Evolutionary conservation across 2,113 vertebrate species (phyloP).

Genomic region (Paralichthys olivaceus): DNA sequence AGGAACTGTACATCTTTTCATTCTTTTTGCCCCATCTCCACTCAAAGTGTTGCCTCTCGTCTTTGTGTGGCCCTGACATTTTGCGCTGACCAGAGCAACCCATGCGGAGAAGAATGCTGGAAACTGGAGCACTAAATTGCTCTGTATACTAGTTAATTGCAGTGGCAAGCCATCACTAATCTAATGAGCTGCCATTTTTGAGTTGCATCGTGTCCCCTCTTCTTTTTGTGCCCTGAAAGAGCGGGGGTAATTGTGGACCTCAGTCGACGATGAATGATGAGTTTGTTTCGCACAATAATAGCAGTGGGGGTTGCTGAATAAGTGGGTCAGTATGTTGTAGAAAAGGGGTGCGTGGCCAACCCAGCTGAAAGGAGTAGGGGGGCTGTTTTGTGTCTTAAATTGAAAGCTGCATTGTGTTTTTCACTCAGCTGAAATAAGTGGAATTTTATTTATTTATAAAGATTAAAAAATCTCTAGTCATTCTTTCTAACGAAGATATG

Average conservation of each 20-base stretch:
- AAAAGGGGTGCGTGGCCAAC: slow-evolving; percentile 62
- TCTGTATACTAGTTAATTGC: slow-evolving; percentile 79
- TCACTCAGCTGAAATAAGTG: slow-evolving; percentile 59
- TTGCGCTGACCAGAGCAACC: slow-evolving; percentile 65
- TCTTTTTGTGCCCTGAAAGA: slow-evolving; percentile 67
- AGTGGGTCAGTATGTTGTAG: slow-evolving; percentile 82
- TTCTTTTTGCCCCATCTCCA: slow-evolving; percentile 30
- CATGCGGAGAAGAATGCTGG: slow-evolving; percentile 74
- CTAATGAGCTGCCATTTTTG: slow-evolving; percentile 81
- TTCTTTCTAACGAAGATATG: slow-evolving; percentile 12
- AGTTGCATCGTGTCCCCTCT: slow-evolving; percentile 75
- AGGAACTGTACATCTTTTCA: slow-evolving; percentile 31
- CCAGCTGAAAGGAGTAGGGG: slow-evolving; percentile 54
- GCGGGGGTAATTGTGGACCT: slow-evolving; percentile 80
- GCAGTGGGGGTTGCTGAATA: slow-evolving; percentile 75
- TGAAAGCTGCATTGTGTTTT: slow-evolving; percentile 73
- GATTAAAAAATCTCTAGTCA: slow-evolving; percentile 27
- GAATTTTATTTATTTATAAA: slow-evolving; percentile 53
- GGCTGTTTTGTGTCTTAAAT: slow-evolving; percentile 69
- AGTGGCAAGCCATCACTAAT: slow-evolving; percentile 85
- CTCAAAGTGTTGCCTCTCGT: slow-evolving; percentile 16
- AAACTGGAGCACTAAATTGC: slow-evolving; percentile 78
- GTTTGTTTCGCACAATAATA: slow-evolving; percentile 87
- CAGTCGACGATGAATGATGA: slow-evolving; percentile 87
- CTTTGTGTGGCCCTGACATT: slow-evolving; percentile 52